These are phyloP conservation scores for Sebastes jordani DNA, from an alignment of 2,797 vertebrate species.

Conservation along the genomic window DNA sequence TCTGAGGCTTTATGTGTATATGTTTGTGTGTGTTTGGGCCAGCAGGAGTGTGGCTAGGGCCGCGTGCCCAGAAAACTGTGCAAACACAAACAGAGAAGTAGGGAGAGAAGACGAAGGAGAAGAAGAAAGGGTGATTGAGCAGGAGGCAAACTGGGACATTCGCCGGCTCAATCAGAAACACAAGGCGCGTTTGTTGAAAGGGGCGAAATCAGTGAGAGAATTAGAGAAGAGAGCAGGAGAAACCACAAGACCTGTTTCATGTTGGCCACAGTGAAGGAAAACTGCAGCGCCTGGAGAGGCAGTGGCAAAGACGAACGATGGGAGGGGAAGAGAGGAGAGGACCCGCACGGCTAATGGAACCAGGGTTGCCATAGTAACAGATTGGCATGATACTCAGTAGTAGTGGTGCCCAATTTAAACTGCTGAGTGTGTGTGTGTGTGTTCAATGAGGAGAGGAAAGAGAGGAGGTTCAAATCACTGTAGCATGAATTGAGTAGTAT, in stretches of 20 bases:
- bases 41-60: slow-evolving; percentile 45
- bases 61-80: slow-evolving; percentile 53
- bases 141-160: slow-evolving; percentile 46
- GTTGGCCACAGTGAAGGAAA: slow-evolving; percentile 53
- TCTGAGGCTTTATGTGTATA: slow-evolving; percentile 19
- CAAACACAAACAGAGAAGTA: slow-evolving; percentile 43
- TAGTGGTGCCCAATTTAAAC: slow-evolving; percentile 51
- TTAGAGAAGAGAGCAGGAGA: slow-evolving; percentile 37
- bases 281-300: slow-evolving; percentile 49
- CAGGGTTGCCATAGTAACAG: slow-evolving; percentile 77
- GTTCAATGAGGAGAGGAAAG: background rate
- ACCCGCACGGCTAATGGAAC: slow-evolving; percentile 52
- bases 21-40: slow-evolving; percentile 32
- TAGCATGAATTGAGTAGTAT: background rate
- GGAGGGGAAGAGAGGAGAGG: slow-evolving; percentile 45
- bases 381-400: slow-evolving; percentile 66
- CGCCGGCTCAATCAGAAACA: slow-evolving; percentile 54
- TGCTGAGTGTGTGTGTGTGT: slow-evolving; percentile 17
- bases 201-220: slow-evolving; percentile 38
- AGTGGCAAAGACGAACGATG: slow-evolving; percentile 54
- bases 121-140: slow-evolving; percentile 48
- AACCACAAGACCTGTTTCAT: slow-evolving; percentile 58
- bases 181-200: slow-evolving; percentile 50
- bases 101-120: background rate
- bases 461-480: background rate